Conservation (phyloP, 2,113 vertebrate genomes). For the Microcebus lehilahytsara region DNA sequence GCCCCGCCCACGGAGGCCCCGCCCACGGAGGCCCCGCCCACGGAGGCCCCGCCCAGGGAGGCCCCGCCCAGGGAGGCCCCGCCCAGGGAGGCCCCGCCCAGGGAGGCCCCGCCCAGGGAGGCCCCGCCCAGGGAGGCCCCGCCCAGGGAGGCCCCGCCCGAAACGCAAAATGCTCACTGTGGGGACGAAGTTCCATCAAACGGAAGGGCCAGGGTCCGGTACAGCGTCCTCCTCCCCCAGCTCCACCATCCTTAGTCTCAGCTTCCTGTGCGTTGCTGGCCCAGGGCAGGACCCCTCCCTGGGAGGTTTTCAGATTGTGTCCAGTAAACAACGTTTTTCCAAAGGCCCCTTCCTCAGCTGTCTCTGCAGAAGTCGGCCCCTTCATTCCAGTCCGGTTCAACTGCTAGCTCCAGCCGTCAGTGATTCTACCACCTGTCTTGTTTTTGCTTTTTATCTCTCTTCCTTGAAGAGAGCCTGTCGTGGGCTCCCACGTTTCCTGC, state of each 20-base stretch:
- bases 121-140: not conserved
- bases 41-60: not conserved
- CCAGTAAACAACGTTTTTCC: not conserved
- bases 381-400: not conserved
- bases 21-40: not conserved
- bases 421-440: not conserved
- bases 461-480: not conserved
- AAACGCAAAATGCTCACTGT: not conserved
- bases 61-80: not conserved
- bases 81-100: not conserved
- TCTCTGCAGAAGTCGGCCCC: not conserved
- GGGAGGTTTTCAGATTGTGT: not conserved
- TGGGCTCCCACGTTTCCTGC: not conserved
- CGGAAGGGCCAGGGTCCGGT: not conserved
- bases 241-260: not conserved
- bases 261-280: not conserved
- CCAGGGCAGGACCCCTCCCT: not conserved
- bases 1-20: not conserved
- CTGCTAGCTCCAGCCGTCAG: not conserved
- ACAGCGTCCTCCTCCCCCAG: accelerated
- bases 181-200: not conserved
- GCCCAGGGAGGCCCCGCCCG: too few species aligned
- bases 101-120: not conserved
- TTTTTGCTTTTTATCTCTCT: not conserved
- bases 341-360: not conserved